Base-by-base conservation (phyloP, 2,797 vertebrate species). In the Paramormyrops hopkinsi region DNA sequence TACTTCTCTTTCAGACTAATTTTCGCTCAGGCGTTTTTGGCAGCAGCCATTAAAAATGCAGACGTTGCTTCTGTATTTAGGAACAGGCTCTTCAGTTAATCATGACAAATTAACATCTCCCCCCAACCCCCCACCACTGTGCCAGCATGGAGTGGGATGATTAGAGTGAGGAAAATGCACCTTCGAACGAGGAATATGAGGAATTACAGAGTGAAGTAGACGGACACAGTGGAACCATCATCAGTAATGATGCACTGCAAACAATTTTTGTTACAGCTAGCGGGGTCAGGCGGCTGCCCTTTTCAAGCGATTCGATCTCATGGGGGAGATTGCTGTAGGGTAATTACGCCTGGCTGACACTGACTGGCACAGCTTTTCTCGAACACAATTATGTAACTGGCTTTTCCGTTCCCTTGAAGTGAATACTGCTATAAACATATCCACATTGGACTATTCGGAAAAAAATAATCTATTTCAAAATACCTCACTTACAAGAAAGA, bases 371-470 rank as follows among this genome's bases (percentile, higher is more conserved):
- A 2, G 54, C 14, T 25, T 56, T 41, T n/a, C 86, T 83, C 88
- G 82, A 88, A 90, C 85, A 90, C 73, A 88, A 88, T 92, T 92
- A 92, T 89, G 83, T 90, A 91, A 92, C 88, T 87, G 88, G 25
- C 5, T 85, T 90, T 73, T 76, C 37, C n/a, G 46, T 14, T 56
- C 12, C 69, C 88, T 76, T 22, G 37, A 90, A 65, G 83, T 65
- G 53, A 85, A 46, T 88, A 90, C 79, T 87, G 65, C 50, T 25
- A 62, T 37, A 87, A 87, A 62, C 5, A 87, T 54, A 88, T 37
- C 50, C 56, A 84, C 54, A 87, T 22, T 86, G 51, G 84, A 29
- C n/a, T 50, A 86, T 86, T 86, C 33, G 4, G 50, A 4, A 5
- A 19, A 54, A 33, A 22, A 87, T 59, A 53, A 54, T 54, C 11